A percentile compares a stretch with the other conserved stretches of the same genome.
Conservation (phyloP, 2,113 vertebrate genomes). For the Kryptolebias marmoratus region DNA sequence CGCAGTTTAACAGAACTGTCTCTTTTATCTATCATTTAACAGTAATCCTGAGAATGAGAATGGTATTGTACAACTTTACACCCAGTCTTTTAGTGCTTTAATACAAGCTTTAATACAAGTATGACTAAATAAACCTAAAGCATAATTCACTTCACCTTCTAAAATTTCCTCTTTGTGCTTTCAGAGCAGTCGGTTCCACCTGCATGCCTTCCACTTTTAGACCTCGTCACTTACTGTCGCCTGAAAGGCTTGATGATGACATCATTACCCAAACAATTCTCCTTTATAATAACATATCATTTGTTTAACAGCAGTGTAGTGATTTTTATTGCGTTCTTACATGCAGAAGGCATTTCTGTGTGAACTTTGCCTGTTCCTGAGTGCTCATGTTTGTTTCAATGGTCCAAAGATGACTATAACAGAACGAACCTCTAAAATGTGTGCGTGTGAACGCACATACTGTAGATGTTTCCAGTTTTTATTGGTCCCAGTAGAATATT, state of each 20-base stretch:
- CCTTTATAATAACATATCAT: background rate
- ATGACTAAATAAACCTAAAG: background rate
- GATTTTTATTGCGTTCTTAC: background rate
- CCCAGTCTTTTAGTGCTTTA: background rate
- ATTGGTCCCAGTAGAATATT: too few relatives aligned
- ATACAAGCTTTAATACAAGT: background rate
- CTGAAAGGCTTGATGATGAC: background rate
- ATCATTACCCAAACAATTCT: background rate
- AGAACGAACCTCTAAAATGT: too few relatives aligned
- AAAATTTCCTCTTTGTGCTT: background rate
- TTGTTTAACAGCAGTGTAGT: background rate
- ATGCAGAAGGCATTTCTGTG: background rate
- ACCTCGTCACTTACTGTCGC: background rate
- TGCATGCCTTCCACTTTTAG: conserved; percentile 33
- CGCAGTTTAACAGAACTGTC: too few relatives aligned
- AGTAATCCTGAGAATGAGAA: too few relatives aligned
- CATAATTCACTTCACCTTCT: background rate
- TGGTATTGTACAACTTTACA: too few relatives aligned
- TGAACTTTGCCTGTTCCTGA: background rate
- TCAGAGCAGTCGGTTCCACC: conserved; percentile 35
- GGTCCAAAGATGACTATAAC: too few relatives aligned
- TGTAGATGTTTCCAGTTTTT: too few relatives aligned
- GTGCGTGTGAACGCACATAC: too few relatives aligned
- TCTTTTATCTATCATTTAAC: too few relatives aligned
- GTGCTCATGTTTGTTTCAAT: background rate